Conservation (phyloP, 1,140 invertebrate genomes). For the Brachionus rotundiformis region DNA sequence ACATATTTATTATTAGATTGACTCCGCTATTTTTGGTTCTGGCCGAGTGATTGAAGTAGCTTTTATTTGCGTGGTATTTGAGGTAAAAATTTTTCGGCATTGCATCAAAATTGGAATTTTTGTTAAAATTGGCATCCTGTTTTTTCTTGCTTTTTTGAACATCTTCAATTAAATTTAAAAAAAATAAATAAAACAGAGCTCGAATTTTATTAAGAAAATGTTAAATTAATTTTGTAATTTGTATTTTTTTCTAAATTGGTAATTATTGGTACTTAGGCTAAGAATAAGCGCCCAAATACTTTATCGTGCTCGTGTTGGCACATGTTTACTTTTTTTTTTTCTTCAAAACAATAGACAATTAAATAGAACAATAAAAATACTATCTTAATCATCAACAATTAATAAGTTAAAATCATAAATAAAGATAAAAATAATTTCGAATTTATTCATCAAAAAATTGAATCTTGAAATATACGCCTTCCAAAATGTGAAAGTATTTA, state of each 20-base stretch:
- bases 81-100: conserved; percentile 44
- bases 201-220: background rate
- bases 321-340: too few relatives aligned
- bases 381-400: too few relatives aligned
- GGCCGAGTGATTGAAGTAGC: background rate
- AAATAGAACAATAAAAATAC: too few relatives aligned
- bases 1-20: conserved; percentile 34
- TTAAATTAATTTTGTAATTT: background rate
- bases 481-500: conserved; percentile 14
- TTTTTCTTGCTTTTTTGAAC: conserved; percentile 10
- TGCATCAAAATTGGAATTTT: background rate
- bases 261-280: background rate
- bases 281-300: background rate
- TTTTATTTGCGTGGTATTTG: background rate
- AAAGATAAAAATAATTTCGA: too few relatives aligned
- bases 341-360: too few relatives aligned
- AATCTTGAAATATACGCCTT: background rate
- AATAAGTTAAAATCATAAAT: too few relatives aligned
- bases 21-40: conserved; percentile 26
- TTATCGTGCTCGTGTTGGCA: too few relatives aligned
- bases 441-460: background rate
- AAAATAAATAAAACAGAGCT: background rate
- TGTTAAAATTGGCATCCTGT: background rate
- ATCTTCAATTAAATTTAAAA: background rate
- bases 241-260: background rate